These are phyloP conservation scores for Falco punctatus DNA, from an alignment of 2,113 vertebrate species.

Conservation along the genomic window DNA sequence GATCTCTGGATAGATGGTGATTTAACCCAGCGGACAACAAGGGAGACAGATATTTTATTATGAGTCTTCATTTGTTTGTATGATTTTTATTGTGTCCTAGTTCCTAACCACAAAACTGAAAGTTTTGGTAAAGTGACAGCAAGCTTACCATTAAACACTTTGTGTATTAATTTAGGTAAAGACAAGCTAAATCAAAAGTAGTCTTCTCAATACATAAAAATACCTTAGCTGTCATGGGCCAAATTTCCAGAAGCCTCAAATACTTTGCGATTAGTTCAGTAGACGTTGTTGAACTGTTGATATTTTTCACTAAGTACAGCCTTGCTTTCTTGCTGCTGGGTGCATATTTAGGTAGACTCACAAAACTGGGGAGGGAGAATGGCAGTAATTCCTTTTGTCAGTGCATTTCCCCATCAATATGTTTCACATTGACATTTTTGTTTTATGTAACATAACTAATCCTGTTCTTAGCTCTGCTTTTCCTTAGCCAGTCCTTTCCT, in stretches of 20 bases:
- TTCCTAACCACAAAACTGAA: background rate
- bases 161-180: background rate
- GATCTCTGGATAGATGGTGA: background rate
- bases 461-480: background rate
- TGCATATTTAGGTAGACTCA: background rate
- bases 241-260: background rate
- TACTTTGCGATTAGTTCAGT: background rate
- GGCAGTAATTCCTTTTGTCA: background rate
- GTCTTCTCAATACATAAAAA: background rate
- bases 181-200: background rate
- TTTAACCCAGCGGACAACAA: background rate
- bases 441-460: background rate
- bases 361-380: background rate
- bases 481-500: background rate
- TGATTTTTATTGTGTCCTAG: background rate
- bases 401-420: background rate
- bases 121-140: background rate
- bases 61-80: background rate
- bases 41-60: background rate
- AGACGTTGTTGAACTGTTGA: background rate
- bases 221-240: background rate
- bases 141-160: background rate
- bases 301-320: background rate
- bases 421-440: background rate
- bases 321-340: background rate